A percentile compares a stretch with the other conserved stretches of the same genome.
Evolutionary conservation across 1,140 invertebrate species (phyloP).

Genomic region (Aphidius gifuensis): DNA sequence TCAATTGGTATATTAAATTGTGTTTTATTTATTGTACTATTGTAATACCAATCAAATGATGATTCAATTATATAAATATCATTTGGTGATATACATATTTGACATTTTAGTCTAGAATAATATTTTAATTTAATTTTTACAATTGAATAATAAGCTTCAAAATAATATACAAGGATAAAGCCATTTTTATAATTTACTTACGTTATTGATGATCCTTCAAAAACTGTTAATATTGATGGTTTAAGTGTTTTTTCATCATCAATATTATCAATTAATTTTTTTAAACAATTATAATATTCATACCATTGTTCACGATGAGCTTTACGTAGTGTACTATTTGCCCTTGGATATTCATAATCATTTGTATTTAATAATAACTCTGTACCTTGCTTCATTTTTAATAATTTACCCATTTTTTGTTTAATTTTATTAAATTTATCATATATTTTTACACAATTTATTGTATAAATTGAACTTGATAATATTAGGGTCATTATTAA

Average conservation of each 20-base stretch:
- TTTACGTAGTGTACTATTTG: slow-evolving; percentile 40
- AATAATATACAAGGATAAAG: no score
- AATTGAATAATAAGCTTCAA: no score
- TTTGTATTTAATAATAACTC: slow-evolving; percentile 43
- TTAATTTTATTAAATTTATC: slow-evolving; percentile 31
- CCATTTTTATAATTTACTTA: slow-evolving; percentile 27
- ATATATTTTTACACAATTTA: slow-evolving; percentile 12
- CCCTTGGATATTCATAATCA: slow-evolving; percentile 52
- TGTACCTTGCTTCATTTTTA: slow-evolving; percentile 32
- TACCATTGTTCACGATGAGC: slow-evolving; percentile 51
- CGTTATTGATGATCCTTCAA: slow-evolving; percentile 51
- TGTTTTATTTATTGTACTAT: slow-evolving; percentile 30
- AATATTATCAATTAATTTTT: slow-evolving; percentile 36
- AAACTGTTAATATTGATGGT: slow-evolving; percentile 45
- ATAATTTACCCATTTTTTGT: slow-evolving; percentile 34
- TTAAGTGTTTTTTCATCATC: slow-evolving; percentile 36
- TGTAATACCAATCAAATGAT: slow-evolving; percentile 52
- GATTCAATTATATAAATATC: slow-evolving; percentile 41
- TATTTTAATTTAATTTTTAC: not conserved
- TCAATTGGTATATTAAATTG: slow-evolving; percentile 35
- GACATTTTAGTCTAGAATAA: slow-evolving; percentile 51
- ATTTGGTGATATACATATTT: slow-evolving; percentile 54
- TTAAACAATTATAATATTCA: slow-evolving; percentile 56
- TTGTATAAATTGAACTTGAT: not conserved
- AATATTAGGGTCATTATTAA: not conserved